Evolutionary conservation across 37 sponge, comb jelly and placozoan genomes (phyloP).

Genomic region (Beroe ovata): DNA sequence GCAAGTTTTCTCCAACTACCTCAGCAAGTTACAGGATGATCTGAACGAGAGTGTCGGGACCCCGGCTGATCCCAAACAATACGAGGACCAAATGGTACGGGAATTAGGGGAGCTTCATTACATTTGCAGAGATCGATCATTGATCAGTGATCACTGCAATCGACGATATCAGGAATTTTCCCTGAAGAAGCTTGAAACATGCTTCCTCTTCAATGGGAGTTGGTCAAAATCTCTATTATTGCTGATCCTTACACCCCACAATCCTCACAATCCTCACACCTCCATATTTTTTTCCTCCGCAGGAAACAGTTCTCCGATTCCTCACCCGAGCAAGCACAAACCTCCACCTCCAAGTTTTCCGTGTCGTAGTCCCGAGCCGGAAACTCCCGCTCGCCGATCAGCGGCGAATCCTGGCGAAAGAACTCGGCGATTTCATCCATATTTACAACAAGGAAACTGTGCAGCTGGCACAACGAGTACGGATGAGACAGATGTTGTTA

Average conservation of each 20-base stretch:
- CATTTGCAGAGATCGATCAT: too few relatives aligned
- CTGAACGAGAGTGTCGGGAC: slow-evolving; percentile 4
- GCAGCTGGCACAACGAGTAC: not conserved
- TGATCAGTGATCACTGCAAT: too few relatives aligned
- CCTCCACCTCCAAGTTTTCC: slow-evolving; percentile 37
- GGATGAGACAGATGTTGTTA: not conserved
- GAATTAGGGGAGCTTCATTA: not conserved
- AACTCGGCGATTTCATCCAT: slow-evolving; percentile 40
- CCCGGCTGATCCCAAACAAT: not conserved
- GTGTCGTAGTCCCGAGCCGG: slow-evolving; percentile 3
- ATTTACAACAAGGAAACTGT: slow-evolving; percentile 36
- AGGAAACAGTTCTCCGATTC: slow-evolving; percentile 34
- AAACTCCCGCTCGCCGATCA: slow-evolving; percentile 4
- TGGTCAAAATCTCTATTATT: too few relatives aligned
- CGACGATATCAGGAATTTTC: too few relatives aligned
- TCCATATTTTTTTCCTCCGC: not conserved
- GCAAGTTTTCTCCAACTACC: not conserved
- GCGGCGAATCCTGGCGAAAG: slow-evolving; percentile 18
- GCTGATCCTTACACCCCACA: too few relatives aligned
- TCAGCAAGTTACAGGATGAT: not conserved
- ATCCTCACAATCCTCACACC: too few relatives aligned
- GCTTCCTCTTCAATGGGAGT: too few relatives aligned
- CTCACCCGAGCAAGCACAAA: slow-evolving; percentile 26
- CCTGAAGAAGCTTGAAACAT: too few relatives aligned
- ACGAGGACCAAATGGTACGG: not conserved